A percentile compares a stretch with the other conserved stretches of the same genome.
Conservation (phyloP, 2,888 invertebrate species). For the Chymomyza procnemis region DNA sequence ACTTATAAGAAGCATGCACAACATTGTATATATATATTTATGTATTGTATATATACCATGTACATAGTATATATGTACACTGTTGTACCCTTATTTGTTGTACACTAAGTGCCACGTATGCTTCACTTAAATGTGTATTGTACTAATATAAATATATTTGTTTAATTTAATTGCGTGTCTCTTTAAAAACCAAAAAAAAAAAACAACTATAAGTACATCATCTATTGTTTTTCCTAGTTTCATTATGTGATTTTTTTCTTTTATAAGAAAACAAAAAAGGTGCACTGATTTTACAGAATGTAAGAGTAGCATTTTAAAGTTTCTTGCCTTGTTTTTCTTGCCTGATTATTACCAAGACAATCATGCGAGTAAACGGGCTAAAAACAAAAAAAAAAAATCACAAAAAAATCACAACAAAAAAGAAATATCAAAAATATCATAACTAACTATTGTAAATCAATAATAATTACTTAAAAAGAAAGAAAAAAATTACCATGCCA, state of each 20-base stretch:
- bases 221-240: conserved; percentile 29
- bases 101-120: not conserved
- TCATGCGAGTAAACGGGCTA: conserved; percentile 75
- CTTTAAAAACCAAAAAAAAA: not conserved
- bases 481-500: not conserved
- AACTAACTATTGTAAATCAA: conserved; percentile 50
- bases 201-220: not conserved
- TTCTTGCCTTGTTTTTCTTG: conserved; percentile 75
- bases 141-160: not conserved
- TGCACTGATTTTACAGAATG: conserved; percentile 77
- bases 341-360: conserved; percentile 69
- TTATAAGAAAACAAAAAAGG: conserved; percentile 58
- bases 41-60: not conserved
- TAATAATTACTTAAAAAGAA: conserved; percentile 23
- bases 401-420: conserved; percentile 20
- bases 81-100: conserved; percentile 3
- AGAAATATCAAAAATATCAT: conserved; percentile 18
- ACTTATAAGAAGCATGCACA: not conserved
- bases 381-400: conserved; percentile 47
- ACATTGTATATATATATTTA: not conserved
- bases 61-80: conserved; percentile 9
- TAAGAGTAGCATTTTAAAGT: conserved; percentile 78
- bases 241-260: conserved; percentile 25
- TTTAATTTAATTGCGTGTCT: not conserved
- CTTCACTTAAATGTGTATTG: not conserved